These are phyloP conservation scores for Neodiprion fabricii DNA, from an alignment of 1,140 invertebrate genomes.

Conservation along the genomic window DNA sequence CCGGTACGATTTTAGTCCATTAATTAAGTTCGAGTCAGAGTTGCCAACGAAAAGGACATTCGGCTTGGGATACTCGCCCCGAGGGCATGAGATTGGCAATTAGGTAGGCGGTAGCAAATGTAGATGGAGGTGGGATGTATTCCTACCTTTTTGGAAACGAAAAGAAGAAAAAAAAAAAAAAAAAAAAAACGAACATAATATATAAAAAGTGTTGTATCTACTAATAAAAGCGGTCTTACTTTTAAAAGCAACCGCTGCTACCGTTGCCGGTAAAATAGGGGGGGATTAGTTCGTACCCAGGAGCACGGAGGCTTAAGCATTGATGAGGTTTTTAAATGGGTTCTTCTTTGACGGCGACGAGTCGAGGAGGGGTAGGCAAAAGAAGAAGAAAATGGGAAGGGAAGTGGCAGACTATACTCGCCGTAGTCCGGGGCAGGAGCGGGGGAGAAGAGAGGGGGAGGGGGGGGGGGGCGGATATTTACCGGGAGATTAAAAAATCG, in stretches of 20 bases:
- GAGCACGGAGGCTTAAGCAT: slow-evolving; percentile 62
- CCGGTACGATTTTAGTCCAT: background rate
- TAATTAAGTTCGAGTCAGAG: slow-evolving; percentile 1
- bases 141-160: slow-evolving; percentile 43
- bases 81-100: background rate
- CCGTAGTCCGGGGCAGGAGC: slow-evolving; percentile 16
- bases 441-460: slow-evolving; percentile 29
- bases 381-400: background rate
- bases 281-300: slow-evolving; percentile 60
- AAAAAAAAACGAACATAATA: too few relatives aligned
- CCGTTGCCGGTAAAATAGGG: slow-evolving; percentile 58
- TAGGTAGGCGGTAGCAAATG: background rate
- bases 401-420: background rate
- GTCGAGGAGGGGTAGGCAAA: slow-evolving; percentile 26
- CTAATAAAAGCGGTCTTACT: slow-evolving; percentile 60
- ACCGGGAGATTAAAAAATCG: slow-evolving; percentile 64
- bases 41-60: background rate
- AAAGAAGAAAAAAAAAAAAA: too few relatives aligned
- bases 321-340: slow-evolving; percentile 66
- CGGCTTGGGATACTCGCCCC: background rate
- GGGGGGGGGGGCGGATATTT: slow-evolving; percentile 51
- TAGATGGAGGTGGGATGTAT: background rate
- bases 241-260: slow-evolving; percentile 51
- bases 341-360: slow-evolving; percentile 60
- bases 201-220: slow-evolving; percentile 52